Percentiles rank a stretch among this genome's conserved stretches.
These are phyloP conservation scores for rabbit (Oryctolagus cuniculus) DNA, from an alignment of 2,113 vertebrate species.

Conservation along the genomic window DNA sequence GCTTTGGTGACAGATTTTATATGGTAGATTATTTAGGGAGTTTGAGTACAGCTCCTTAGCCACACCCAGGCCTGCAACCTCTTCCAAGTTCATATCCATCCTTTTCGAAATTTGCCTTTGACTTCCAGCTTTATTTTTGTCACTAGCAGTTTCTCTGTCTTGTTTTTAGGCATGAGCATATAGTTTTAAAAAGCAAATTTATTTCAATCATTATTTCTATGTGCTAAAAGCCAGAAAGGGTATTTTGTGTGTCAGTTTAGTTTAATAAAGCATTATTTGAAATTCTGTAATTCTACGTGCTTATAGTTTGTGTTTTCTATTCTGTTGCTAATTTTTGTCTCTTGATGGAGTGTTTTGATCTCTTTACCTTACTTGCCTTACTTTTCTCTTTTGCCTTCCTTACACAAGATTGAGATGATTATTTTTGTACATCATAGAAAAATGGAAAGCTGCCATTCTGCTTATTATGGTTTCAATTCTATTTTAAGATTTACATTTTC, in stretches of 20 bases:
- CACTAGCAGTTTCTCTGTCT: not conserved
- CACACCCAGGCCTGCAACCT: not conserved
- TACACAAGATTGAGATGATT: constrained; percentile 32
- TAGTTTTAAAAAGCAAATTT: not conserved
- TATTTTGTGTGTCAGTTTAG: not conserved
- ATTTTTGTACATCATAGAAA: constrained; percentile 49
- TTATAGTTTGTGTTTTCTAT: not conserved
- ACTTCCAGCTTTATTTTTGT: constrained; percentile 37
- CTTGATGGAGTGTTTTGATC: not conserved
- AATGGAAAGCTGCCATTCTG: constrained; percentile 57
- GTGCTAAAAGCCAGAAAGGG: not conserved
- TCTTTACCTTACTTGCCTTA: constrained; percentile 32
- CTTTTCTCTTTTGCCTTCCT: constrained; percentile 7
- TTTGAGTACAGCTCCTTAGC: not conserved
- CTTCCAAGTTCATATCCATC: not conserved
- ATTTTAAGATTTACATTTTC: constrained; percentile 66
- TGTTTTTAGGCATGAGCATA: not conserved
- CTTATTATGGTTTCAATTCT: constrained; percentile 53
- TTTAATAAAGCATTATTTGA: not conserved
- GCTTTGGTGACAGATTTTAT: not conserved
- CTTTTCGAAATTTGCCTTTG: not conserved
- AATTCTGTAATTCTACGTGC: not conserved
- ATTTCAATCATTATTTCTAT: not conserved
- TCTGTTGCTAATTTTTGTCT: not conserved
- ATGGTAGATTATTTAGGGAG: not conserved